Percentiles rank a stretch among this genome's conserved stretches.
These are phyloP conservation scores for Synchiropus splendidus DNA, from an alignment of 2,113 vertebrate species.

Conservation along the genomic window DNA sequence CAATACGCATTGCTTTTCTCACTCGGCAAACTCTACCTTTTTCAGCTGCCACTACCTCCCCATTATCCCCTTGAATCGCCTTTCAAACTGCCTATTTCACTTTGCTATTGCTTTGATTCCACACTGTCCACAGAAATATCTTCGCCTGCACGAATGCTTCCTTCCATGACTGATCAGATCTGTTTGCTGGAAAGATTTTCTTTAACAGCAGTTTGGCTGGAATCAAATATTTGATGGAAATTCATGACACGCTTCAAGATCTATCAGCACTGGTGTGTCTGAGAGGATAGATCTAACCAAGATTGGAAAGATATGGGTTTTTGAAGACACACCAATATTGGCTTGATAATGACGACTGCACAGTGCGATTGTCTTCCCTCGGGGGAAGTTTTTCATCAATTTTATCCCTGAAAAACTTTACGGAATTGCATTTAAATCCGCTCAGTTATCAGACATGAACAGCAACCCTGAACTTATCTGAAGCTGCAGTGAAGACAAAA, in stretches of 20 bases:
- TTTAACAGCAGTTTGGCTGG: slow-evolving; percentile 19
- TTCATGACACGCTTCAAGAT: slow-evolving; percentile 10
- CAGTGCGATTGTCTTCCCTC: background rate
- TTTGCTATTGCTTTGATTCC: slow-evolving; percentile 2
- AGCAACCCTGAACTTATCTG: too few relatives aligned
- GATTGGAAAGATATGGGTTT: slow-evolving; percentile 8
- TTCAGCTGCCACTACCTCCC: background rate
- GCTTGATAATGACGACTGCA: background rate
- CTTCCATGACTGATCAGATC: slow-evolving; percentile 21
- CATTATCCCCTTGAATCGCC: background rate
- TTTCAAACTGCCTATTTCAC: slow-evolving; percentile 7
- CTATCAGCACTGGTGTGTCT: slow-evolving; percentile 16
- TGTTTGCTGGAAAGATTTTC: slow-evolving; percentile 19
- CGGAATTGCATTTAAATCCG: too few relatives aligned
- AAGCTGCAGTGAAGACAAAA: too few relatives aligned
- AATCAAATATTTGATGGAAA: slow-evolving; percentile 28
- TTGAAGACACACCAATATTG: slow-evolving; percentile 7
- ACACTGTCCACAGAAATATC: slow-evolving; percentile 1
- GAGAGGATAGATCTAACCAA: slow-evolving; percentile 13
- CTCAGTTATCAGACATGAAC: too few relatives aligned
- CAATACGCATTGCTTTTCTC: too few relatives aligned
- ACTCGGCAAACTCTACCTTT: slow-evolving; percentile 1
- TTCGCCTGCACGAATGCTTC: slow-evolving; percentile 3
- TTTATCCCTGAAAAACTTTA: too few relatives aligned
- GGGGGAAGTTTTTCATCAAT: too few relatives aligned